phyloP scores from a whole-genome alignment of 2,888 invertebrate genomes.

The Archips crataeganus region DNA sequence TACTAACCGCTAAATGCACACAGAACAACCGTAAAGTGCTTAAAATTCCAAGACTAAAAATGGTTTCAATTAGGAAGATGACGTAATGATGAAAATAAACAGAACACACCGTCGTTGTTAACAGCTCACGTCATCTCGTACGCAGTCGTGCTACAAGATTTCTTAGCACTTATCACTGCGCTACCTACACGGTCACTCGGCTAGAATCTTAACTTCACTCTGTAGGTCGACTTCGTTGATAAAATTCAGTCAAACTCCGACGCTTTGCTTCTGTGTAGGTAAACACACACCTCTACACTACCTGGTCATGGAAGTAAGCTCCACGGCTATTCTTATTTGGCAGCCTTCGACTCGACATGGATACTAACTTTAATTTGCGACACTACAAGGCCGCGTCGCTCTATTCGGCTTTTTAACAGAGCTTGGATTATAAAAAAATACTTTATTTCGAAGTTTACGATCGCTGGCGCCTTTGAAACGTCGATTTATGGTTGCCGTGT shows the following conservation, averaged over 20 bases:
- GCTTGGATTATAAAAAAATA: slow-evolving; percentile 24
- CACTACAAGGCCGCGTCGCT: slow-evolving; percentile 4
- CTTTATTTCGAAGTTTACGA: slow-evolving; percentile 18
- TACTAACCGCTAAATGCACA: slow-evolving; percentile 17
- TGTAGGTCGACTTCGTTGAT: slow-evolving; percentile 16
- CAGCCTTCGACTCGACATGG: slow-evolving; percentile 29
- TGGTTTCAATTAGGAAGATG: slow-evolving; percentile 53
- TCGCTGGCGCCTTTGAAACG: slow-evolving; percentile 22
- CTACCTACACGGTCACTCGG: slow-evolving; percentile 6
- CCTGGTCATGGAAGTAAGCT: slow-evolving; percentile 26
- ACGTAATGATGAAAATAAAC: slow-evolving; percentile 81
- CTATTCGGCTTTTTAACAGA: slow-evolving; percentile 20
- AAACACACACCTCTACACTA: slow-evolving; percentile 23
- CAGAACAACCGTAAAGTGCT: slow-evolving; percentile 27
- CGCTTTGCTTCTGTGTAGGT: slow-evolving; percentile 2
- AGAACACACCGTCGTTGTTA: slow-evolving; percentile 70
- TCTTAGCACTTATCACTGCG: slow-evolving; percentile 53
- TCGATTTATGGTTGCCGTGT: slow-evolving; percentile 13
- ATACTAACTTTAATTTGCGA: slow-evolving; percentile 24
- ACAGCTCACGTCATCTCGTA: slow-evolving; percentile 56
- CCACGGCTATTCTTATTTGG: slow-evolving; percentile 16
- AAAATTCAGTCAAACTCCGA: neutral
- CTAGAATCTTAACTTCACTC: slow-evolving; percentile 11
- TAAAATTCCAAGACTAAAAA: slow-evolving; percentile 39
- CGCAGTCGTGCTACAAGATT: slow-evolving; percentile 60